A percentile compares a stretch with the other conserved stretches of the same genome.
phyloP scores from a whole-genome alignment of 2,888 invertebrate species.

The Pyrochroa serraticornis region DNA sequence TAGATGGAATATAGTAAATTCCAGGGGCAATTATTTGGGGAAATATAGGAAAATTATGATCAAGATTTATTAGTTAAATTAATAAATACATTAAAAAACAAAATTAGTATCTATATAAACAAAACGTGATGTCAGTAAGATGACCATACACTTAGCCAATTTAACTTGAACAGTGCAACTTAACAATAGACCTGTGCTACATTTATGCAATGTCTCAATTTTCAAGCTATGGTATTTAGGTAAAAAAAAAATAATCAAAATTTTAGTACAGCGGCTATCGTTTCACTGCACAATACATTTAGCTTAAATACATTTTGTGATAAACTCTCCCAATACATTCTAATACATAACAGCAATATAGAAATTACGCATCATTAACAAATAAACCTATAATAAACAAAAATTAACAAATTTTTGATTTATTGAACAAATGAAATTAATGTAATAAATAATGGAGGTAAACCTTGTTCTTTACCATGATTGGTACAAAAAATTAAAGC shows the following conservation, averaged over 20 bases:
- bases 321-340: constrained; percentile 29
- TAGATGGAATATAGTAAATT: too few species aligned
- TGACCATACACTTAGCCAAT: constrained; percentile 3
- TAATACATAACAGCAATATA: constrained; percentile 20
- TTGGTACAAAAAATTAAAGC: not conserved
- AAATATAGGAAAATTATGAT: too few species aligned
- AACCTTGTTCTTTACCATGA: too few species aligned
- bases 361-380: constrained; percentile 11
- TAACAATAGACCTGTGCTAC: constrained; percentile 20
- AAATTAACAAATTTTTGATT: constrained; percentile 12
- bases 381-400: constrained; percentile 15
- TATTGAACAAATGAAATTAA: constrained; percentile 12
- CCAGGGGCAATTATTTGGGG: too few species aligned
- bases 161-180: constrained; percentile 11
- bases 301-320: constrained; percentile 11
- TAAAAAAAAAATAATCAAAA: constrained; percentile 12
- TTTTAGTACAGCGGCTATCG: constrained; percentile 15
- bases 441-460: constrained; percentile 11
- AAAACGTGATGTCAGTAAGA: constrained; percentile 1
- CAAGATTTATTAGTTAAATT: constrained; percentile 8
- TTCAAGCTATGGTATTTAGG: constrained; percentile 1
- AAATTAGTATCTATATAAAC: constrained; percentile 13
- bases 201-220: constrained; percentile 11
- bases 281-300: constrained; percentile 23
- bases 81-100: constrained; percentile 8